Evolutionary conservation across 2,113 vertebrate species (phyloP).

Genomic region (Taurulus bubalis): DNA sequence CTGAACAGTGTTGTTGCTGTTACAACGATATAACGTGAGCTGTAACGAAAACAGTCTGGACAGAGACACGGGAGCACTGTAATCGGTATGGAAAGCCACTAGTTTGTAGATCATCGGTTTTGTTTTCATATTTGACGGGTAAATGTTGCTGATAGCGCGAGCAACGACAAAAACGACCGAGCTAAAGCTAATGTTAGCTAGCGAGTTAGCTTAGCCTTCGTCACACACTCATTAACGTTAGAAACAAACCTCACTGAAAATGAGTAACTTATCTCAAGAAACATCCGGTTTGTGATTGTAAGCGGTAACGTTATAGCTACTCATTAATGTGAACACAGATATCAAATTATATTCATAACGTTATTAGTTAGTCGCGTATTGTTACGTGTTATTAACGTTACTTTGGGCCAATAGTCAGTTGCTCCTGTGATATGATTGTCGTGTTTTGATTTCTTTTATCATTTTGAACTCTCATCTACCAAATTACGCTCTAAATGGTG

Average conservation of each 20-base stretch:
- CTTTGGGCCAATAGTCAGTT: too few relatives aligned
- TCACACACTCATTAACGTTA: background rate
- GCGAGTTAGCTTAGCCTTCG: background rate
- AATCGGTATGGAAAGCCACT: background rate
- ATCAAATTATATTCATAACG: background rate
- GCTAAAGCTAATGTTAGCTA: background rate
- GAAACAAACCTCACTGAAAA: background rate
- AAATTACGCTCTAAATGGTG: too few relatives aligned
- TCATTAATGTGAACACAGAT: too few relatives aligned
- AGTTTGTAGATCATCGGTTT: fast-evolving
- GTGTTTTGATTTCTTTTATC: too few relatives aligned
- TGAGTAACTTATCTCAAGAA: too few relatives aligned
- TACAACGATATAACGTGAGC: background rate
- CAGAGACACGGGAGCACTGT: background rate
- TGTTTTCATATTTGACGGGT: background rate
- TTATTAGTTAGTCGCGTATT: background rate
- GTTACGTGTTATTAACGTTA: background rate
- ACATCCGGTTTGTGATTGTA: too few relatives aligned
- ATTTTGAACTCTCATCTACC: too few relatives aligned
- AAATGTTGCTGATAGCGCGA: background rate
- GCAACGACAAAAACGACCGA: background rate
- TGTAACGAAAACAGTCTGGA: background rate
- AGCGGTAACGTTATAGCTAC: background rate
- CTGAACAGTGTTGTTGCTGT: background rate
- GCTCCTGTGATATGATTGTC: too few relatives aligned